Evolutionary conservation across 2,888 invertebrate genomes (phyloP).

Genomic region (Sipha maydis): DNA sequence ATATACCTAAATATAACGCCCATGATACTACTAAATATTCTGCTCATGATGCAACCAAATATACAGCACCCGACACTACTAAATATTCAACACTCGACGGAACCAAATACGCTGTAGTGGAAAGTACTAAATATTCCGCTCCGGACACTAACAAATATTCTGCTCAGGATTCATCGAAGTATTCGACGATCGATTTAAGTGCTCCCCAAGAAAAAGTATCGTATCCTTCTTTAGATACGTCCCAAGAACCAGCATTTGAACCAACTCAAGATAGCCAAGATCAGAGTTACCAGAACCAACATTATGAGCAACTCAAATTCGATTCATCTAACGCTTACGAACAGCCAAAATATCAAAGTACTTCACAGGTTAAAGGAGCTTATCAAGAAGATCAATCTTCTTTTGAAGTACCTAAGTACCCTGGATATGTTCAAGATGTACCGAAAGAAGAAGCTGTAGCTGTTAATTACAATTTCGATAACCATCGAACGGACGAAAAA

Average conservation of each 20-base stretch:
- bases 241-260: constrained; percentile 26
- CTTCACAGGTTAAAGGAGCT: constrained; percentile 4
- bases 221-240: constrained; percentile 26
- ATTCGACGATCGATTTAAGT: constrained; percentile 43
- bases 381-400: constrained; percentile 37
- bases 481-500: constrained; percentile 43
- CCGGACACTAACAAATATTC: constrained; percentile 39
- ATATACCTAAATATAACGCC: constrained; percentile 43
- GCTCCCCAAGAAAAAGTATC: constrained; percentile 41
- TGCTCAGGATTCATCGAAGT: constrained; percentile 38
- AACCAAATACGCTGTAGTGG: constrained; percentile 26
- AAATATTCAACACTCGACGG: constrained; percentile 35
- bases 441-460: constrained; percentile 54
- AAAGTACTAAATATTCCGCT: constrained; percentile 41
- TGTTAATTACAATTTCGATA: constrained; percentile 43
- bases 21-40: constrained; percentile 43
- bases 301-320: constrained; percentile 52
- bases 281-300: constrained; percentile 49
- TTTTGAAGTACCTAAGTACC: constrained; percentile 47
- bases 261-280: constrained; percentile 37
- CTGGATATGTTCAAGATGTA: constrained; percentile 57
- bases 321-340: constrained; percentile 57
- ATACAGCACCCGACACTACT: constrained; percentile 32
- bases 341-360: constrained; percentile 49
- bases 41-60: not conserved